A percentile compares a stretch with the other conserved stretches of the same genome.
Evolutionary conservation across 2,888 invertebrate genomes (phyloP).

Genomic region (Xestoiulus laeticollis): DNA sequence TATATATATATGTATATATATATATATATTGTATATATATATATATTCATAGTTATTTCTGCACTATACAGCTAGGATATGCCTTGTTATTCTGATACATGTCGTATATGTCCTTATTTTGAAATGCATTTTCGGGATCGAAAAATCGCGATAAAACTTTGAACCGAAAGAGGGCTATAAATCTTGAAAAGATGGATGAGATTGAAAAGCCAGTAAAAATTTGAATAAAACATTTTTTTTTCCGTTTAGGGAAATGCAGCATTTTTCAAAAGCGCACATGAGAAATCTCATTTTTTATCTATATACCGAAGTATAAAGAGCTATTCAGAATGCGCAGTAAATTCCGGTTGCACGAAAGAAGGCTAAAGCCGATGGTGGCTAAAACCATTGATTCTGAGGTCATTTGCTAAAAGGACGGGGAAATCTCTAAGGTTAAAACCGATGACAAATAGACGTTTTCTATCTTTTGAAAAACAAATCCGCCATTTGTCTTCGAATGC

Average conservation of each 20-base stretch:
- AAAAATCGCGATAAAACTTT: background rate
- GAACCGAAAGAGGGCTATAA: background rate
- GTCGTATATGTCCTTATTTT: background rate
- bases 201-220: background rate
- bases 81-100: too few species aligned
- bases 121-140: background rate
- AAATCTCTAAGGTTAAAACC: slow-evolving; percentile 27
- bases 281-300: slow-evolving; percentile 11
- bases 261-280: background rate
- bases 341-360: background rate
- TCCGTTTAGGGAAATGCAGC: background rate
- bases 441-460: slow-evolving; percentile 9
- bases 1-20: too few species aligned
- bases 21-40: too few species aligned
- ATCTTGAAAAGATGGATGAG: background rate
- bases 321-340: slow-evolving; percentile 5
- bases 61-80: too few species aligned
- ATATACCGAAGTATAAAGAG: background rate
- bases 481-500: slow-evolving; percentile 30
- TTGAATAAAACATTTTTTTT: slow-evolving; percentile 32
- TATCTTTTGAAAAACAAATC: background rate
- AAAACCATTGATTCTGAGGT: slow-evolving; percentile 34
- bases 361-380: background rate
- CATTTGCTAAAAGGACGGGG: slow-evolving; percentile 16
- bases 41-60: too few species aligned